phyloP scores from a whole-genome alignment of 2,113 vertebrate species.

The Raja brachyura region DNA sequence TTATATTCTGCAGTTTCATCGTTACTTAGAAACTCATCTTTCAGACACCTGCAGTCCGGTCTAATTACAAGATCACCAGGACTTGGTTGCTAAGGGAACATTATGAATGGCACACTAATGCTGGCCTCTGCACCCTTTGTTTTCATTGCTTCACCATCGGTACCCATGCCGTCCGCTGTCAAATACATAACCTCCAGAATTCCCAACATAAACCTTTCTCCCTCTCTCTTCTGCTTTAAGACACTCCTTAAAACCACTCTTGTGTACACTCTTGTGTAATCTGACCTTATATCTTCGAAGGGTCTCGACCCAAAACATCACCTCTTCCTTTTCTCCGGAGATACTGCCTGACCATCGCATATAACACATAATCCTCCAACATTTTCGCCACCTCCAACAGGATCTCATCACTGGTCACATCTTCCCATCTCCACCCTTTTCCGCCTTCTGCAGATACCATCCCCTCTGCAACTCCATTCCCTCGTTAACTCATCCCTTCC shows the following conservation, averaged over 20 bases:
- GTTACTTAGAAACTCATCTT: background rate
- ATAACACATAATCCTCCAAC: no score
- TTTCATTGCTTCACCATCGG: background rate
- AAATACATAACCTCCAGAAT: background rate
- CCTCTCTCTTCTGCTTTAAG: background rate
- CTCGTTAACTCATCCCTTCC: no score
- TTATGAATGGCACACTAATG: background rate
- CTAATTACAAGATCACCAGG: background rate
- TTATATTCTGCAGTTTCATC: background rate
- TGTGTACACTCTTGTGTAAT: background rate
- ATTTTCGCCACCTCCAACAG: no score
- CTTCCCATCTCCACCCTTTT: no score
- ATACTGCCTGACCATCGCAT: no score
- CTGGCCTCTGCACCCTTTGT: background rate
- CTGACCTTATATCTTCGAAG: no score
- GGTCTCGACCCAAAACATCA: no score
- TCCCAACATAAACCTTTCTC: background rate
- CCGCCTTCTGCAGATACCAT: no score
- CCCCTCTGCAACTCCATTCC: no score
- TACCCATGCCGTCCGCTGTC: background rate
- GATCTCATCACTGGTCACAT: no score
- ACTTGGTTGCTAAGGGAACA: background rate
- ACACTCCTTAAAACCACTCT: background rate
- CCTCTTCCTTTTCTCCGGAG: no score
- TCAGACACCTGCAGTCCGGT: background rate